A percentile compares a stretch with the other conserved stretches of the same genome.
Evolutionary conservation across 2,888 invertebrate genomes (phyloP).

Genomic region (Oxytorus armatus): DNA sequence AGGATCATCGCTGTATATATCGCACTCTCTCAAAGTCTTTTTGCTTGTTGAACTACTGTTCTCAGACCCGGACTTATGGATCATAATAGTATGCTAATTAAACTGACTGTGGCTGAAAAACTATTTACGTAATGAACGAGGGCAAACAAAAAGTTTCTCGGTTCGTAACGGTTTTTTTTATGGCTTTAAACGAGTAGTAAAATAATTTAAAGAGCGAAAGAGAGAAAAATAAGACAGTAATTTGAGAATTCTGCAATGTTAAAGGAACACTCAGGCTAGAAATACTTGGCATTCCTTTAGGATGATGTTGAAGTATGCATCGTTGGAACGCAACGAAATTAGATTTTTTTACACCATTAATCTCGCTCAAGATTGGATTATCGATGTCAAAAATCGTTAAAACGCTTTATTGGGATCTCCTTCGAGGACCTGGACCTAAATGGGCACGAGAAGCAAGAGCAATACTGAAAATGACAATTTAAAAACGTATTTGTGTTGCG

Average conservation of each 20-base stretch:
- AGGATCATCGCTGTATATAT: constrained; percentile 12
- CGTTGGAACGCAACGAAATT: too few relatives aligned
- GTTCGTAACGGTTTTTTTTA: background rate
- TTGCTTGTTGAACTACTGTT: constrained; percentile 10
- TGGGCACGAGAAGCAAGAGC: too few relatives aligned
- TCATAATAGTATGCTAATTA: constrained; percentile 23
- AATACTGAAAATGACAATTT: too few relatives aligned
- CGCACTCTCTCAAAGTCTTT: background rate
- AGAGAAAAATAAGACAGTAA: background rate
- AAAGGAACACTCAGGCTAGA: too few relatives aligned
- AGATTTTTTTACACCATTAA: too few relatives aligned
- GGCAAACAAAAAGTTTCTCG: constrained; percentile 11
- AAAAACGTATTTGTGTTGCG: too few relatives aligned
- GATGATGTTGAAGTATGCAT: too few relatives aligned
- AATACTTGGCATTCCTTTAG: too few relatives aligned
- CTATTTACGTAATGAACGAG: constrained; percentile 35
- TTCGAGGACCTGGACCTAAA: too few relatives aligned
- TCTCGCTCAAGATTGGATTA: too few relatives aligned
- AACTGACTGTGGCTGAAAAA: background rate
- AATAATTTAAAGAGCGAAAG: background rate
- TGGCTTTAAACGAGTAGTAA: background rate
- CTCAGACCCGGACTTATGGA: constrained; percentile 7
- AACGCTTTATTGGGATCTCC: too few relatives aligned
- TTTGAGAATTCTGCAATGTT: background rate
- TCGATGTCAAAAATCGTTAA: too few relatives aligned